Evolutionary conservation across 2,888 invertebrate genomes (phyloP), one percentile per base, ranked within the genome.

Genomic region (Erannis defoliaria): DNA sequence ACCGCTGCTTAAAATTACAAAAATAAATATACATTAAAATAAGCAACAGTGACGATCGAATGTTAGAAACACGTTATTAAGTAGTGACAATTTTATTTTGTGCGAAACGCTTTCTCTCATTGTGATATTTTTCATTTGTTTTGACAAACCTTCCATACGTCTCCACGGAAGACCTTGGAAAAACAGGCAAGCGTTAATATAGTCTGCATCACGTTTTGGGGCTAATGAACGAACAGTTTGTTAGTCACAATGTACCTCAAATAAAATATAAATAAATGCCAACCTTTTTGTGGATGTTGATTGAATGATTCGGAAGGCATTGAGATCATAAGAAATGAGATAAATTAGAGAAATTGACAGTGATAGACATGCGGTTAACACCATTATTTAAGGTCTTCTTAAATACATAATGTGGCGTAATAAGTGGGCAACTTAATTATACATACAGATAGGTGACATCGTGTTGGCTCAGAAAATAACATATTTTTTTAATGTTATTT

Each of bases 81-180:
- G 84, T 74, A 80, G 82, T 88, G 86, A 80, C 64, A 78, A 61
- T 78, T 81, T 74, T 66, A 78, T 80, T 82, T 79, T 81, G 89
- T 89, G 89, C 86, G 81, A 72, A 88, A 88, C 85, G 84, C 86
- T 88, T 78, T 86, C 81, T 82, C 78, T 85, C 81, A 80, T 83
- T 83, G 85, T 88, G 86, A 84, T 81, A 88, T 84, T 85, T 88
- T 89, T 86, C 77, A 65, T 69, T 67, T 55, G 84, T 83, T 80
- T 81, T 78, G 82, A 94, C 94, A 94, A 94, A 95, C 95, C 95
- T 95, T 94, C 94, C 94, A 94, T 84, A 92, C 91, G 87, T 94
- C 90, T 94, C 94, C 94, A 78, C 94, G 94, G 91, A 93, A 95
- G 94, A 94, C 94, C 95, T 95, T 91, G 84, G 87, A 87, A 89